Evolutionary conservation across 2,113 vertebrate genomes (phyloP).

Genomic region (Lipotes vexillifer): DNA sequence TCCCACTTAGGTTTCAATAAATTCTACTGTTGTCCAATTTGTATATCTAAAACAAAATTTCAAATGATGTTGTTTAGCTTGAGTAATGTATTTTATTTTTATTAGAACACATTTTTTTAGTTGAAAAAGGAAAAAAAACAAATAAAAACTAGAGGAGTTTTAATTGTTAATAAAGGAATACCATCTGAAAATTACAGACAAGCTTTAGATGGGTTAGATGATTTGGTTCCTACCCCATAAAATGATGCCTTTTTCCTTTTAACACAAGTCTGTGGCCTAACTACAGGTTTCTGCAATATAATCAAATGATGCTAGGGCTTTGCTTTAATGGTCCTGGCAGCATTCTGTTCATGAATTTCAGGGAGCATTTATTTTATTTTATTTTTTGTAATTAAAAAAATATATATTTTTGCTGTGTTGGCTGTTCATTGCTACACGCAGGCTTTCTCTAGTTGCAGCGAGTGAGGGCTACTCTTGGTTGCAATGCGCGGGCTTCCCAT

Average conservation of each 20-base stretch:
- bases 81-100: neutral
- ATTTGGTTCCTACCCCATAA: neutral
- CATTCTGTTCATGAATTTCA: neutral
- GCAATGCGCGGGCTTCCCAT: rapidly evolving
- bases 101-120: neutral
- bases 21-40: neutral
- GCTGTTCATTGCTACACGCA: rapidly evolving
- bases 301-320: neutral
- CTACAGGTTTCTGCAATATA: neutral
- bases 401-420: too few species aligned
- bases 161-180: neutral
- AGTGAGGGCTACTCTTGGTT: too few species aligned
- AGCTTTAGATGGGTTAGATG: neutral
- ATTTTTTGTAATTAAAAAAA: too few species aligned
- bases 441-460: too few species aligned
- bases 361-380: neutral
- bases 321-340: neutral
- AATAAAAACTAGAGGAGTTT: neutral
- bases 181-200: neutral
- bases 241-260: neutral
- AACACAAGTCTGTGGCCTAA: neutral
- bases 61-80: neutral
- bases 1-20: neutral
- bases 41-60: neutral
- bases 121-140: neutral